Percentiles rank a stretch among this genome's conserved stretches.
Conservation (phyloP, 2,888 invertebrate genomes). For the Carpatolechia fugitivella region DNA sequence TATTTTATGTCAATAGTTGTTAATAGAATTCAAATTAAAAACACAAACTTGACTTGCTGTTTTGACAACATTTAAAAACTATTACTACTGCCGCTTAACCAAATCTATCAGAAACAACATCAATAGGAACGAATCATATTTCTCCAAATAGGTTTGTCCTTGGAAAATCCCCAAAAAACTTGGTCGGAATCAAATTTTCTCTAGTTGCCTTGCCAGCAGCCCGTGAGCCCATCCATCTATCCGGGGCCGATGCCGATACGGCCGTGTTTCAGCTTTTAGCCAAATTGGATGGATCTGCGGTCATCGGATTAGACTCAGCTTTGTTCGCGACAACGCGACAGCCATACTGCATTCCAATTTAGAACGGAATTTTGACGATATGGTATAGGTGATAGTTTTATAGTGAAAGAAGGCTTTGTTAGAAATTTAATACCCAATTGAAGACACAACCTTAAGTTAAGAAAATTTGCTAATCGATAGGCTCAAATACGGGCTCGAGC, state of each 20-base stretch:
- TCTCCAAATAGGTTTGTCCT: not conserved
- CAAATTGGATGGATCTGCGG: slow-evolving; percentile 41
- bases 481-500: too few species aligned
- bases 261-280: slow-evolving; percentile 48
- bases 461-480: too few species aligned
- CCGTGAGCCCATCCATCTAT: not conserved
- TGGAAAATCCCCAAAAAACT: not conserved
- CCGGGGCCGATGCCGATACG: slow-evolving; percentile 30
- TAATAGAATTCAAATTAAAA: too few species aligned
- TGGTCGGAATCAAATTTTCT: not conserved
- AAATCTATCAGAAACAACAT: not conserved
- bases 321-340: slow-evolving; percentile 14
- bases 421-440: too few species aligned
- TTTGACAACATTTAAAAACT: too few species aligned
- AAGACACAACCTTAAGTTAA: too few species aligned
- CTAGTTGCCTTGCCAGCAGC: not conserved
- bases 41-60: too few species aligned
- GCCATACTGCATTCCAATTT: not conserved
- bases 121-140: not conserved
- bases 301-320: slow-evolving; percentile 31
- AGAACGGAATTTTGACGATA: not conserved
- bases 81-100: too few species aligned
- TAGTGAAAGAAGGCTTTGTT: too few species aligned
- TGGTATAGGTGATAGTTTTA: too few species aligned
- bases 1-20: too few species aligned